phyloP scores from a whole-genome alignment of 2,113 vertebrate species.

The Ophiodon elongatus region DNA sequence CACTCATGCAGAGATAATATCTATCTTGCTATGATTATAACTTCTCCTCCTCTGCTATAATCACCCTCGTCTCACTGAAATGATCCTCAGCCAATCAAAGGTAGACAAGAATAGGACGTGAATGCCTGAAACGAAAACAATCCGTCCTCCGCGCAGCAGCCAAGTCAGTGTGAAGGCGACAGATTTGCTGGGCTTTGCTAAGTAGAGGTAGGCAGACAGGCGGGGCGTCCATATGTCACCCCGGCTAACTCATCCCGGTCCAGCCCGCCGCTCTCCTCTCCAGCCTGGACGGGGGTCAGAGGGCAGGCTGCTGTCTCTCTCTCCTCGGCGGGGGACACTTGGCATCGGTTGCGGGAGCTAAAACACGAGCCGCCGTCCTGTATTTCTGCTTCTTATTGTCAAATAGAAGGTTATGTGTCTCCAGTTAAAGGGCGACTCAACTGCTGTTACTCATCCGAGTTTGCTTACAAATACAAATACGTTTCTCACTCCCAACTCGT shows the following conservation, averaged over 20 bases:
- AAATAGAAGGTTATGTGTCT: not conserved
- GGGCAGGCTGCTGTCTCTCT: slow-evolving; percentile 49
- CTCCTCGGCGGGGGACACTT: slow-evolving; percentile 46
- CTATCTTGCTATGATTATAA: slow-evolving; percentile 34
- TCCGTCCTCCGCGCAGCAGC: slow-evolving; percentile 10
- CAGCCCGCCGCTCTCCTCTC: no score
- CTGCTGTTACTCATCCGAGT: not conserved
- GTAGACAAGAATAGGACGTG: not conserved
- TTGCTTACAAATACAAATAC: no score
- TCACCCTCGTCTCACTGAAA: slow-evolving; percentile 42
- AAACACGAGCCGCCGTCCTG: not conserved
- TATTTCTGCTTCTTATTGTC: not conserved
- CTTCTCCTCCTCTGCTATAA: slow-evolving; percentile 39
- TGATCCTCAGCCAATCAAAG: slow-evolving; percentile 8
- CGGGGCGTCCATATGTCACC: slow-evolving; percentile 62
- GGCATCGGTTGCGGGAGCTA: slow-evolving; percentile 10
- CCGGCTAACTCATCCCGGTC: slow-evolving; percentile 27
- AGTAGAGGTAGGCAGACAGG: slow-evolving; percentile 63
- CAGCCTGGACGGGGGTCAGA: slow-evolving; percentile 58
- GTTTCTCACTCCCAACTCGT: no score
- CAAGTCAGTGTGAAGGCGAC: slow-evolving; percentile 34
- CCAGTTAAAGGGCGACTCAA: not conserved
- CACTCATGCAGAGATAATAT: slow-evolving; percentile 43
- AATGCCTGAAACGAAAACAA: not conserved
- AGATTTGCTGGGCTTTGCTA: slow-evolving; percentile 36